Conservation (phyloP, 1,140 invertebrate genomes). For the Aplysia californica region DNA sequence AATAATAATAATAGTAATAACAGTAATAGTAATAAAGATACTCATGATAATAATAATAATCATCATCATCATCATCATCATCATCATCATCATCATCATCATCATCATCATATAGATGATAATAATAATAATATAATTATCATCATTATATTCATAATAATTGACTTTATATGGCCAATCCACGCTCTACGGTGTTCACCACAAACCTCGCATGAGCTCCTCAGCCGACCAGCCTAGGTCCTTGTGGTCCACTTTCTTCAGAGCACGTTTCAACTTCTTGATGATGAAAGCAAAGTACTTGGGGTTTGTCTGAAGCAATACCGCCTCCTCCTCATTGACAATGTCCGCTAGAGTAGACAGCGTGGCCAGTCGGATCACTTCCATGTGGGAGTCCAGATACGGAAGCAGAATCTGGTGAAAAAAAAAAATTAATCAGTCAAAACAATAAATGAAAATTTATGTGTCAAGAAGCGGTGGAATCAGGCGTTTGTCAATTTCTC, state of each 20-base stretch:
- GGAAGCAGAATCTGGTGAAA: neutral
- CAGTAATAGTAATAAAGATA: too few species aligned
- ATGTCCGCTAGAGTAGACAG: constrained; percentile 18
- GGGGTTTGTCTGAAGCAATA: neutral
- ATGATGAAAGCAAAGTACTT: constrained; percentile 19
- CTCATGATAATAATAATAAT: too few species aligned
- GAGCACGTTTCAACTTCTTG: constrained; percentile 11
- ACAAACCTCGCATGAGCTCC: constrained; percentile 18
- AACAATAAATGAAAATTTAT: neutral
- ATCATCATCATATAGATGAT: too few species aligned
- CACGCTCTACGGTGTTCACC: too few species aligned
- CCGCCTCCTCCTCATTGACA: constrained; percentile 27
- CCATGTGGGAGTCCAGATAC: constrained; percentile 12
- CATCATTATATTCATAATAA: too few species aligned
- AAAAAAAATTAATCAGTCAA: neutral
- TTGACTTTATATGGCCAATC: too few species aligned
- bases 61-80: too few species aligned
- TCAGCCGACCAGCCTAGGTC: constrained; percentile 28
- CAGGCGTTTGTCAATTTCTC: too few species aligned
- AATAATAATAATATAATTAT: too few species aligned
- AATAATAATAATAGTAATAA: too few species aligned
- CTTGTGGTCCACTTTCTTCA: neutral
- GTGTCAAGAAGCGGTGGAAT: too few species aligned
- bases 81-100: too few species aligned
- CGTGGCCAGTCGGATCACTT: neutral